Conservation (phyloP, 2,888 invertebrate species). For the Isoperla grammatica region DNA sequence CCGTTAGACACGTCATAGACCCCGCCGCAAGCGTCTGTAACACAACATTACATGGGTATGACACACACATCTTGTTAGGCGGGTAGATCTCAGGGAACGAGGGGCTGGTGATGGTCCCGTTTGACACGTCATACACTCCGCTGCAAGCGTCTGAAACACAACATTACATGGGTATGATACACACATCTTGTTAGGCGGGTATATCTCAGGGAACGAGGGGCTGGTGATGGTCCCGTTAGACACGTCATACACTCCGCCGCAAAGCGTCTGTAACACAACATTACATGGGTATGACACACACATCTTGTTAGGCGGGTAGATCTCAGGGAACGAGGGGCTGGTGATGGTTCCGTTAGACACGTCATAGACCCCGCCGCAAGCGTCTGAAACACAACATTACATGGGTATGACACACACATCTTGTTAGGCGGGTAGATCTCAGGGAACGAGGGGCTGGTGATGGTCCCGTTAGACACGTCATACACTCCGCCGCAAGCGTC, state of each 20-base stretch:
- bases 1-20: constrained; percentile 83
- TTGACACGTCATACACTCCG: constrained; percentile 78
- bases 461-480: constrained; percentile 83
- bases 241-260: constrained; percentile 85
- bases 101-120: constrained; percentile 93
- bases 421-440: constrained; percentile 91
- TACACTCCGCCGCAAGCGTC: constrained; percentile 96
- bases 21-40: constrained; percentile 92
- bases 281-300: constrained; percentile 75
- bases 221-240: constrained; percentile 92
- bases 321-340: constrained; percentile 92
- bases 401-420: constrained; percentile 89
- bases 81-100: constrained; percentile 95
- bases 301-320: constrained; percentile 91
- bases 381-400: constrained; percentile 57
- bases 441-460: constrained; percentile 94
- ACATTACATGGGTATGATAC: constrained; percentile 56
- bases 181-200: constrained; percentile 93
- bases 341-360: constrained; percentile 88
- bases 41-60: background rate
- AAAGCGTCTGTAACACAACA: constrained; percentile 69
- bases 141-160: constrained; percentile 83
- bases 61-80: constrained; percentile 90
- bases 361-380: constrained; percentile 90
- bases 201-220: constrained; percentile 92